Evolutionary conservation across 2,113 vertebrate genomes (phyloP).

Genomic region (Megalops atlanticus): DNA sequence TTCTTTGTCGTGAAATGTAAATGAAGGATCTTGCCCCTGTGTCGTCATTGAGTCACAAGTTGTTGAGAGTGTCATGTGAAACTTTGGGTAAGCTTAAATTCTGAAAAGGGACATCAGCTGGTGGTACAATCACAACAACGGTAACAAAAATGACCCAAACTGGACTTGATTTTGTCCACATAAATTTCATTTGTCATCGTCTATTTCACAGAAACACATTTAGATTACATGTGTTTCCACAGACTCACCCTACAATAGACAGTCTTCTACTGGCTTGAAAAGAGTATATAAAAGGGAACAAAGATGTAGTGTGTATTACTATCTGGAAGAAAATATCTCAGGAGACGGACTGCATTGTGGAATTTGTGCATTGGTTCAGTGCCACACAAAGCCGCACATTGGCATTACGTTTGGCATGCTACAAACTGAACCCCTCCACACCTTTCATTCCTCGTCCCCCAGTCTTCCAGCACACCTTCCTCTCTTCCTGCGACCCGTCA

Average conservation of each 20-base stretch:
- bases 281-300: background rate
- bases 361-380: background rate
- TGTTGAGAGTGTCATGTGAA: conserved; percentile 46
- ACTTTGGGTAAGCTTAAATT: conserved; percentile 63
- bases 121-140: background rate
- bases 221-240: background rate
- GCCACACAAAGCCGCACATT: background rate
- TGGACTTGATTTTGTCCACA: background rate
- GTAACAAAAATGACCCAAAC: background rate
- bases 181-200: background rate
- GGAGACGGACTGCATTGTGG: conserved; percentile 21
- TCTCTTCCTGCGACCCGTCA: conserved; percentile 43
- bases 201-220: background rate
- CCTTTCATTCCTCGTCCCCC: conserved; percentile 40
- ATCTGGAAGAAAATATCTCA: conserved; percentile 20
- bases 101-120: conserved; percentile 47
- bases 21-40: conserved; percentile 26
- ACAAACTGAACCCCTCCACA: background rate
- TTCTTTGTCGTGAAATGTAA: conserved; percentile 26
- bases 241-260: background rate
- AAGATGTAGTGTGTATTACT: background rate
- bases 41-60: conserved; percentile 42
- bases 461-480: conserved; percentile 66
- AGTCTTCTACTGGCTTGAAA: conserved; percentile 2
- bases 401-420: background rate